phyloP scores from a whole-genome alignment of 2,113 vertebrate genomes.

The Elanus axillaris region DNA sequence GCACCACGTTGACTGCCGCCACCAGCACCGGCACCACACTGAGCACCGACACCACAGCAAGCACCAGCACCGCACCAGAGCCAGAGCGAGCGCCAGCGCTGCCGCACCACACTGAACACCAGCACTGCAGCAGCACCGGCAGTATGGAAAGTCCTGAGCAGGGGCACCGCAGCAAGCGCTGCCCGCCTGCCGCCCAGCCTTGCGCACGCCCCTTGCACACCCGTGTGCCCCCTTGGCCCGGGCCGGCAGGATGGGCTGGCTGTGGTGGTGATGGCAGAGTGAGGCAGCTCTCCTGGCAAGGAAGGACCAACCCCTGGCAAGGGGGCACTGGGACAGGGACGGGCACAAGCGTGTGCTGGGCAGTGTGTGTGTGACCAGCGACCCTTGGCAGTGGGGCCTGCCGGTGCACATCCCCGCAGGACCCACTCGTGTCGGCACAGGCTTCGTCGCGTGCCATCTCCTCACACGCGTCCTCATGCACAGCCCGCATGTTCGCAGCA shows the following conservation, averaged over 20 bases:
- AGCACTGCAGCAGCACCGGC: not conserved
- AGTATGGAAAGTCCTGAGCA: not conserved
- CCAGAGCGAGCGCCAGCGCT: too few relatives aligned
- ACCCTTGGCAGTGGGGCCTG: not conserved
- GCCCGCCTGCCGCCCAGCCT: not conserved
- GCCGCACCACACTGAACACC: too few relatives aligned
- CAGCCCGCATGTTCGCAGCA: fast-evolving
- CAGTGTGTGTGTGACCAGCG: not conserved
- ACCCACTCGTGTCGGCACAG: not conserved
- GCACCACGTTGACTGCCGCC: not conserved
- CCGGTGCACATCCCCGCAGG: not conserved
- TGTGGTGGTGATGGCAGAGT: not conserved
- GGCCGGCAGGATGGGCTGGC: too few relatives aligned
- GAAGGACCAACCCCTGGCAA: not conserved
- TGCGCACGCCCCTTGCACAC: too few relatives aligned
- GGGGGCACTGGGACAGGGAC: not conserved
- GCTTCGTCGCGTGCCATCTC: fast-evolving
- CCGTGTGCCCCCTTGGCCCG: not conserved
- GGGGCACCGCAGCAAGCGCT: fast-evolving
- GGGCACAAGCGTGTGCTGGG: not conserved
- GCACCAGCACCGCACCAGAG: not conserved
- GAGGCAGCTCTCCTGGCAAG: not conserved
- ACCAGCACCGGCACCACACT: not conserved
- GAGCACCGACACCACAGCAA: not conserved
- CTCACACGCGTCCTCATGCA: not conserved